Evolutionary conservation across 1,140 invertebrate genomes (phyloP).

Genomic region (Halictus rubicundus): DNA sequence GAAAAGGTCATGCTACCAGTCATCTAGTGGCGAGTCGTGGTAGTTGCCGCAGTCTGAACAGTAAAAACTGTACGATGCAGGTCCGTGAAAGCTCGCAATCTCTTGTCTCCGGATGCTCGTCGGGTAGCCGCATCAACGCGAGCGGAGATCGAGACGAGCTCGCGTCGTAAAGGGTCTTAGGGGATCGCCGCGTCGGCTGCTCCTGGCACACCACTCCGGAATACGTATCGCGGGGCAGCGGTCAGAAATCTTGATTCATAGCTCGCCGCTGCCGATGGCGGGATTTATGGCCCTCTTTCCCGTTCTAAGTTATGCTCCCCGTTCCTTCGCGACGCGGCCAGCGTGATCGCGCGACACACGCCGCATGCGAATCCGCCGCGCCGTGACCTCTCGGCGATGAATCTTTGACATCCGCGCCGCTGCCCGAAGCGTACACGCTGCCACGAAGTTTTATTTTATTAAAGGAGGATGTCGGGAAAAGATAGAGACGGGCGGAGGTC

Average conservation of each 20-base stretch:
- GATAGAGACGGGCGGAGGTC: too few relatives aligned
- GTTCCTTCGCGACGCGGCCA: slow-evolving; percentile 37
- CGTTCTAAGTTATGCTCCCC: slow-evolving; percentile 61
- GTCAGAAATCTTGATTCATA: slow-evolving; percentile 74
- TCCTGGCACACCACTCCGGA: slow-evolving; percentile 14
- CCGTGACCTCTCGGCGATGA: neutral
- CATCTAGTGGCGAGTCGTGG: too few relatives aligned
- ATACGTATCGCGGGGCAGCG: slow-evolving; percentile 33
- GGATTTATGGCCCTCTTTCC: slow-evolving; percentile 67
- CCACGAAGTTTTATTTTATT: neutral
- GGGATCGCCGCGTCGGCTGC: slow-evolving; percentile 3
- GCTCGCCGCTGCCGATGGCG: slow-evolving; percentile 55
- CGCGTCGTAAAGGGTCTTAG: slow-evolving; percentile 17
- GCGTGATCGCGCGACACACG: neutral
- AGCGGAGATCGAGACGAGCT: slow-evolving; percentile 9
- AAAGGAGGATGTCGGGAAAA: neutral
- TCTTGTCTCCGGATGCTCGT: neutral
- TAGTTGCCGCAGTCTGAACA: too few relatives aligned
- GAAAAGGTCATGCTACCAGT: too few relatives aligned
- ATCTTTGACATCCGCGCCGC: slow-evolving; percentile 5
- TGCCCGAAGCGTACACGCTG: neutral
- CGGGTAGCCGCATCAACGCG: neutral
- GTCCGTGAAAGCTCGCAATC: neutral
- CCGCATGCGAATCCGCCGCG: slow-evolving; percentile 22
- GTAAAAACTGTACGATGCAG: too few relatives aligned